A percentile compares a stretch with the other conserved stretches of the same genome.
Evolutionary conservation across 2,113 vertebrate species (phyloP).

Genomic region (Lethenteron camtschaticum): DNA sequence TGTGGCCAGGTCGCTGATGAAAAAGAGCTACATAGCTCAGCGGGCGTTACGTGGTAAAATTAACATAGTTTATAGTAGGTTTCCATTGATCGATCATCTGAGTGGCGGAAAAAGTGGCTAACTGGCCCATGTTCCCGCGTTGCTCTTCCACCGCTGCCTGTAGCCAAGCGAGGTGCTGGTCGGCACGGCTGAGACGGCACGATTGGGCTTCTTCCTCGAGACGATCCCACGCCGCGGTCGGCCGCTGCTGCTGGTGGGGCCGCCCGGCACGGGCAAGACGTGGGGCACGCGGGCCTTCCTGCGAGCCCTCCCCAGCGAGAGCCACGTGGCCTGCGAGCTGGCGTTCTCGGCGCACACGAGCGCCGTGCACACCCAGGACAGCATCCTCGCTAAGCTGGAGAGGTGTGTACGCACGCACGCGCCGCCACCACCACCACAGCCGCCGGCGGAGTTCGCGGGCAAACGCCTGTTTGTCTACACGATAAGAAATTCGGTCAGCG

Average conservation of each 20-base stretch:
- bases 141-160: slow-evolving; percentile 22
- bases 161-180: slow-evolving; percentile 31
- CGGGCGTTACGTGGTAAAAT: too few relatives aligned
- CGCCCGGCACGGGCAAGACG: slow-evolving; percentile 28
- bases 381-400: slow-evolving; percentile 32
- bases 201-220: slow-evolving; percentile 29
- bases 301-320: slow-evolving; percentile 34
- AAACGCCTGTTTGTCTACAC: too few relatives aligned
- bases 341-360: slow-evolving; percentile 26
- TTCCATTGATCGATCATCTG: too few relatives aligned
- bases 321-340: slow-evolving; percentile 39
- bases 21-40: too few relatives aligned
- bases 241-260: slow-evolving; percentile 36
- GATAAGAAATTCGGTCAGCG: too few relatives aligned
- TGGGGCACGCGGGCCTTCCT: slow-evolving; percentile 30
- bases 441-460: too few relatives aligned
- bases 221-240: slow-evolving; percentile 36
- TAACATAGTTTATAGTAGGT: too few relatives aligned
- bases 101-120: too few relatives aligned
- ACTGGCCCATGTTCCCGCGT: too few relatives aligned
- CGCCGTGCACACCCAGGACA: slow-evolving; percentile 29
- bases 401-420: slow-evolving; percentile 15
- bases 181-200: slow-evolving; percentile 24
- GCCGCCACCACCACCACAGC: too few relatives aligned
- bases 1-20: too few relatives aligned